A percentile compares a stretch with the other conserved stretches of the same genome.
phyloP scores from a whole-genome alignment of 2,888 invertebrate species.

The Eudemis profundana region DNA sequence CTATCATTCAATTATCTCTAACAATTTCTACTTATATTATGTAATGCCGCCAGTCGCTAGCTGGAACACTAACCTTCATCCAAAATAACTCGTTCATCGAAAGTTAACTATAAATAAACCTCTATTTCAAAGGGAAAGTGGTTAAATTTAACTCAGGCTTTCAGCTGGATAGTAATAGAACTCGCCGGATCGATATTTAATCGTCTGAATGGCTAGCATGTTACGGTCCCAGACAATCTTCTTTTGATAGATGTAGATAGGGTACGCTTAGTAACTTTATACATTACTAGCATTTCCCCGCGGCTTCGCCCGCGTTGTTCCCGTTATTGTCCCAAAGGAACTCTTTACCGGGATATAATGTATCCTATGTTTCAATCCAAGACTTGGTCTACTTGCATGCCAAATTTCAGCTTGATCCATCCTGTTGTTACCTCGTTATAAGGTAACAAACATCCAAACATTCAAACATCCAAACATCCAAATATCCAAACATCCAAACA shows the following conservation, averaged over 20 bases:
- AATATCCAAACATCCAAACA: no score
- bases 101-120: slow-evolving; percentile 32
- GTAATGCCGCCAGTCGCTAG: neutral
- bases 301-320: no score
- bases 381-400: no score
- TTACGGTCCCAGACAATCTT: neutral
- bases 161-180: slow-evolving; percentile 21
- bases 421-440: no score
- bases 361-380: no score
- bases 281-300: no score
- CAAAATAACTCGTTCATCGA: slow-evolving; percentile 16
- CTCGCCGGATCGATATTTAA: slow-evolving; percentile 29
- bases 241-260: neutral
- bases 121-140: slow-evolving; percentile 30
- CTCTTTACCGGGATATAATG: no score
- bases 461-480: no score
- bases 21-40: neutral
- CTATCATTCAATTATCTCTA: neutral
- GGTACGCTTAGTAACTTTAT: no score
- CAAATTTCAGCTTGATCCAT: no score
- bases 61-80: slow-evolving; percentile 9
- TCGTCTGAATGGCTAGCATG: slow-evolving; percentile 22
- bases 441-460: no score
- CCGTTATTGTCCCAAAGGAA: no score
- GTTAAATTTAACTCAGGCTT: slow-evolving; percentile 23